Evolutionary conservation across 1,140 invertebrate genomes (phyloP).

Genomic region (Carposina sasakii): DNA sequence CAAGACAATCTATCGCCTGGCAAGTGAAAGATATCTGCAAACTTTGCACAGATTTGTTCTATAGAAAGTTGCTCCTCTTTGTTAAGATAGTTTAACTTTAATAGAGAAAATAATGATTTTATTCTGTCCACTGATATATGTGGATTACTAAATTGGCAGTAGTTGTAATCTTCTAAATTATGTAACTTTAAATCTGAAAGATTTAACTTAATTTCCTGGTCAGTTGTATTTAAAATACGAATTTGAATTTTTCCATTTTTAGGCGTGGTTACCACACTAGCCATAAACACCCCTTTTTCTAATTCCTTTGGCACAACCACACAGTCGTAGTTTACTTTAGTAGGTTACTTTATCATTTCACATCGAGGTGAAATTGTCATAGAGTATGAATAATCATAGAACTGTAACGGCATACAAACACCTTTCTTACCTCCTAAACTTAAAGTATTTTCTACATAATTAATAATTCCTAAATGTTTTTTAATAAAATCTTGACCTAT

Average conservation of each 20-base stretch:
- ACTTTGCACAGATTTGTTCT: slow-evolving; percentile 3
- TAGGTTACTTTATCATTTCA: too few relatives aligned
- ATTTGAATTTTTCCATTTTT: background rate
- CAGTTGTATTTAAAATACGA: background rate
- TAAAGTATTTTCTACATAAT: background rate
- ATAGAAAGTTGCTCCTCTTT: background rate
- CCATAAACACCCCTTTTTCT: slow-evolving; percentile 1
- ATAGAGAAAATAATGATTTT: background rate
- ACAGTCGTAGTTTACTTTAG: too few relatives aligned
- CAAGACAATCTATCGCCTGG: slow-evolving; percentile 10
- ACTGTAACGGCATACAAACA: background rate
- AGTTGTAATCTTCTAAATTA: background rate
- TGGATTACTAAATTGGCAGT: background rate
- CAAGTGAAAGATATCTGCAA: slow-evolving; percentile 7
- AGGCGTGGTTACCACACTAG: background rate
- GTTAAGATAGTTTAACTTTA: slow-evolving; percentile 13
- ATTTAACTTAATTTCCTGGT: background rate
- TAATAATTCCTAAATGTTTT: background rate
- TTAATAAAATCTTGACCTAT: slow-evolving; percentile 9
- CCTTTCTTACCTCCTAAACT: background rate
- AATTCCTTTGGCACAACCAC: background rate
- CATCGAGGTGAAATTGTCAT: background rate
- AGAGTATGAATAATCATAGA: background rate
- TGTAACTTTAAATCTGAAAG: background rate
- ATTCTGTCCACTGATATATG: background rate